Evolutionary conservation across 2,888 invertebrate species (phyloP).

Genomic region (Eristalis arbustorum): DNA sequence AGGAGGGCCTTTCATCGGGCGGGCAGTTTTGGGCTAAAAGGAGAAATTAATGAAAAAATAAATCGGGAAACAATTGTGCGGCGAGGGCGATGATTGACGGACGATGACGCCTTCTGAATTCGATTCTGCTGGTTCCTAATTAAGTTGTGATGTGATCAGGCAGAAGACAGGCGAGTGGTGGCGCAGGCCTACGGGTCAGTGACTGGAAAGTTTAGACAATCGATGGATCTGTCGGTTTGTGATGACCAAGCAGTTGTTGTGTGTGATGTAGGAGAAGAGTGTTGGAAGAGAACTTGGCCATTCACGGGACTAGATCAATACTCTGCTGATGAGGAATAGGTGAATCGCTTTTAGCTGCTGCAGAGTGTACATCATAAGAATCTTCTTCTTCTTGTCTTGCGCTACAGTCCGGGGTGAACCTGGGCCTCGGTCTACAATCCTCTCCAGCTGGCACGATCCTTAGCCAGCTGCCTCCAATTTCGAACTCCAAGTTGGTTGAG

Average conservation of each 20-base stretch:
- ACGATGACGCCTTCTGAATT: slow-evolving; percentile 46
- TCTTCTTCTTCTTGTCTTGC: too few relatives aligned
- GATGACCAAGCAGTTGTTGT: background rate
- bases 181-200: background rate
- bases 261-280: background rate
- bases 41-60: slow-evolving; percentile 7
- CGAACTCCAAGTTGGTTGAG: too few relatives aligned
- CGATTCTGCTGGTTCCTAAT: slow-evolving; percentile 9
- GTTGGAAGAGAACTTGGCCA: background rate
- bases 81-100: slow-evolving; percentile 43
- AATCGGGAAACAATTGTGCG: background rate
- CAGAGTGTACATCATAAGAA: too few relatives aligned
- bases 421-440: too few relatives aligned
- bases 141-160: background rate
- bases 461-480: too few relatives aligned
- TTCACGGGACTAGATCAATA: too few relatives aligned
- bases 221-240: background rate
- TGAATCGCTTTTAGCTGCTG: too few relatives aligned
- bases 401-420: too few relatives aligned
- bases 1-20: slow-evolving; percentile 10
- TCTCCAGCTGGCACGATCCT: too few relatives aligned
- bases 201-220: background rate
- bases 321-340: too few relatives aligned
- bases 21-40: background rate
- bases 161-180: background rate